These are phyloP conservation scores for Drosophila niveifrons DNA, from an alignment of 2,888 invertebrate genomes.

Conservation along the genomic window DNA sequence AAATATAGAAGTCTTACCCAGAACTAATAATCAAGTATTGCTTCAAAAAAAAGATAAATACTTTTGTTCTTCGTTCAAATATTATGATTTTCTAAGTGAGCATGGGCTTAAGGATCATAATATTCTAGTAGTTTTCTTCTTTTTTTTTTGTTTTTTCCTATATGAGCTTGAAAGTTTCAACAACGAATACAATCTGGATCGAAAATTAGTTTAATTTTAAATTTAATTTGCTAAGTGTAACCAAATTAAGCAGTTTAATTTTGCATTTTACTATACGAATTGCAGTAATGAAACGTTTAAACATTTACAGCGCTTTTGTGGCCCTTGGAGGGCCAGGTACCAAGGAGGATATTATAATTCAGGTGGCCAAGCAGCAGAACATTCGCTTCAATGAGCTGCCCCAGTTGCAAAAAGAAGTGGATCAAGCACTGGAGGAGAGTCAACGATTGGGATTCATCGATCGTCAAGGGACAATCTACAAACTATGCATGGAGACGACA, in stretches of 20 bases:
- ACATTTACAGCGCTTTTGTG: conserved; percentile 33
- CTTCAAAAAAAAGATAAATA: no score
- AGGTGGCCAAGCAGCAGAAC: conserved; percentile 50
- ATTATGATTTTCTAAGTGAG: conserved; percentile 9
- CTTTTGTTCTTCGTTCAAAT: not conserved
- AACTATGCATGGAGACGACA: conserved; percentile 5
- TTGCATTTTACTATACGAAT: conserved; percentile 5
- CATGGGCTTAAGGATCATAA: conserved; percentile 1
- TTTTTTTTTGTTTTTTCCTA: not conserved
- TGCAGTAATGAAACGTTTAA: conserved; percentile 40
- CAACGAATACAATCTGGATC: not conserved
- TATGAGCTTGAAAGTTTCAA: not conserved
- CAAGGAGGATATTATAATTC: conserved; percentile 51
- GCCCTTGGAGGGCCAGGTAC: conserved; percentile 28
- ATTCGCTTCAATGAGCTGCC: conserved; percentile 50
- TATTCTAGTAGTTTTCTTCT: not conserved
- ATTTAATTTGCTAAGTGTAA: not conserved
- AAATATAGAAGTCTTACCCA: no score
- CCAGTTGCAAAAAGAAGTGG: conserved; percentile 39
- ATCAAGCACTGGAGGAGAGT: conserved; percentile 37
- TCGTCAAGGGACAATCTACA: conserved; percentile 22
- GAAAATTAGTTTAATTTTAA: conserved; percentile 3
- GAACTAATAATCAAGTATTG: no score
- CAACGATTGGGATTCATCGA: conserved; percentile 39
- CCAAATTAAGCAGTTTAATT: conserved; percentile 33